phyloP scores from a whole-genome alignment of 2,888 invertebrate species.

The Salpingus planirostris region DNA sequence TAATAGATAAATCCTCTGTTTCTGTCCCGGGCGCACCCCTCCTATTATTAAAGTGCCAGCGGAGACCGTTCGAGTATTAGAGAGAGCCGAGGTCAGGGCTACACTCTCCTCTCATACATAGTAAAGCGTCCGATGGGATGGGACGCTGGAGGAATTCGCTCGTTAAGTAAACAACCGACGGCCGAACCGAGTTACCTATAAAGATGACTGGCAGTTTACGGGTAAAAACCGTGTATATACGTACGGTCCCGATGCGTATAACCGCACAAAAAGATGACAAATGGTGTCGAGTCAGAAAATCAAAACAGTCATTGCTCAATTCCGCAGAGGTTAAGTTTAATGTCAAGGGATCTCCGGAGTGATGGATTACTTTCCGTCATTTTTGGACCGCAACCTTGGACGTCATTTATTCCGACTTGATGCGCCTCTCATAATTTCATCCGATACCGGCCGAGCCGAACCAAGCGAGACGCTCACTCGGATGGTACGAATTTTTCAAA shows the following conservation, averaged over 20 bases:
- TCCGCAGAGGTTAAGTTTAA: slow-evolving; percentile 25
- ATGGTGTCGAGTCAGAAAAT: slow-evolving; percentile 25
- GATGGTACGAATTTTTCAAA: no score
- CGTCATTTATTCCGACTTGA: slow-evolving; percentile 12
- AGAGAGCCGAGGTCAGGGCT: no score
- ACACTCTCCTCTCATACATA: no score
- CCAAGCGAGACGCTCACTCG: no score
- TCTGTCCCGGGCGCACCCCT: no score
- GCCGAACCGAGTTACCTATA: slow-evolving; percentile 3
- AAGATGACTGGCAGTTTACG: slow-evolving; percentile 13
- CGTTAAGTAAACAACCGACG: slow-evolving; percentile 15
- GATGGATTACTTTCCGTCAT: slow-evolving; percentile 22
- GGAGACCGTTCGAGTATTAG: no score
- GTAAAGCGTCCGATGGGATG: background rate
- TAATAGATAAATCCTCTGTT: no score
- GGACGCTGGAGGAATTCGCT: slow-evolving; percentile 14
- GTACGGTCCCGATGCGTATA: slow-evolving; percentile 5
- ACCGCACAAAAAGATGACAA: slow-evolving; percentile 26
- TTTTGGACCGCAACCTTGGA: slow-evolving; percentile 21
- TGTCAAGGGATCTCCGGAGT: slow-evolving; percentile 22
- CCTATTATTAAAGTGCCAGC: no score
- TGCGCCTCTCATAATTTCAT: slow-evolving; percentile 7
- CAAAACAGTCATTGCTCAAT: slow-evolving; percentile 29
- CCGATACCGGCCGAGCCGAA: no score
- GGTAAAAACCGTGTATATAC: slow-evolving; percentile 10